Evolutionary conservation across 2,888 invertebrate genomes (phyloP).

Genomic region (Cecidostiba fungosa): DNA sequence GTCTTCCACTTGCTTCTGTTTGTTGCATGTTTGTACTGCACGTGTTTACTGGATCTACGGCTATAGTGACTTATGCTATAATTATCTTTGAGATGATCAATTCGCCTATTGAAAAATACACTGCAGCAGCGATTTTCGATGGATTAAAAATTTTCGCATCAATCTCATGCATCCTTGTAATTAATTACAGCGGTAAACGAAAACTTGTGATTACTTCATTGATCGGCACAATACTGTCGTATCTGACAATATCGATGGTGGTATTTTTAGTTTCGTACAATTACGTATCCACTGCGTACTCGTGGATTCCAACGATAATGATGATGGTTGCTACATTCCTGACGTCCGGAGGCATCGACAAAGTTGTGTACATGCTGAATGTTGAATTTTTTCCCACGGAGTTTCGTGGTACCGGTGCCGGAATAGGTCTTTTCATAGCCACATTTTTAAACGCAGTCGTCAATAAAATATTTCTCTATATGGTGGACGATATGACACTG

Average conservation of each 20-base stretch:
- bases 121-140: constrained; percentile 20
- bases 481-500: background rate
- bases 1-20: background rate
- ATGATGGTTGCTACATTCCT: constrained; percentile 1
- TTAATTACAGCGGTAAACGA: constrained; percentile 25
- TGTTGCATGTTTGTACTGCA: background rate
- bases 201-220: background rate
- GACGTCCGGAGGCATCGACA: constrained; percentile 15
- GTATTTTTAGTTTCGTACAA: background rate
- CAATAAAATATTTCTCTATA: constrained; percentile 6
- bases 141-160: background rate
- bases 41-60: background rate
- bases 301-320: constrained; percentile 18
- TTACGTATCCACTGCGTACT: background rate
- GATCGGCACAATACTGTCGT: background rate
- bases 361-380: constrained; percentile 26
- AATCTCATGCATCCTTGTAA: background rate
- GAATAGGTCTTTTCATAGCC: background rate
- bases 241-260: background rate
- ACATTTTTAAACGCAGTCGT: background rate
- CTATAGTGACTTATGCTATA: background rate
- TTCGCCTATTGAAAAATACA: constrained; percentile 25
- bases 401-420: constrained; percentile 13
- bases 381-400: constrained; percentile 10
- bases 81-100: background rate